phyloP scores from a whole-genome alignment of 2,888 invertebrate species.

The Stegophylla sp. region DNA sequence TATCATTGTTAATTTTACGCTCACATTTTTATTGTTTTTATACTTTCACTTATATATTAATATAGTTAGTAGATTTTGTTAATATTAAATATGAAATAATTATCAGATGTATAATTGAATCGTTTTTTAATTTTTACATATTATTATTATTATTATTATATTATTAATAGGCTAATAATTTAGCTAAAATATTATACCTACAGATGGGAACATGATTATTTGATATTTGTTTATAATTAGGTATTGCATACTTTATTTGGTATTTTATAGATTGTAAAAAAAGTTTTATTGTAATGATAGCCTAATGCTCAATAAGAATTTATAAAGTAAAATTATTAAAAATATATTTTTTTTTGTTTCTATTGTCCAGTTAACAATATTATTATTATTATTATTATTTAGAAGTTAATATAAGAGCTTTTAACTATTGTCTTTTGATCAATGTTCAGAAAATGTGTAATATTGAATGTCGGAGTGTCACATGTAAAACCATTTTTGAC shows the following conservation, averaged over 20 bases:
- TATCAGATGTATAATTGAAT: constrained; percentile 35
- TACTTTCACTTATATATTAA: constrained; percentile 40
- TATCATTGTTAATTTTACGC: constrained; percentile 49
- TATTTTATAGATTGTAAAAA: constrained; percentile 43
- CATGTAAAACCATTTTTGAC: background rate
- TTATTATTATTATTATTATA: constrained; percentile 29
- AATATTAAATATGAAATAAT: constrained; percentile 31
- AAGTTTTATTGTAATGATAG: constrained; percentile 54
- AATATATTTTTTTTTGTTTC: constrained; percentile 31
- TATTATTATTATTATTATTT: constrained; percentile 33
- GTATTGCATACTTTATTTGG: constrained; percentile 50
- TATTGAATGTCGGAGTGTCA: constrained; percentile 45
- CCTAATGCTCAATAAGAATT: constrained; percentile 58
- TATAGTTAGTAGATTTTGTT: constrained; percentile 40
- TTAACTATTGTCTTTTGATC: constrained; percentile 22
- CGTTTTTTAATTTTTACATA: constrained; percentile 53
- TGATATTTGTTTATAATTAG: constrained; percentile 54
- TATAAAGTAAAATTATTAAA: constrained; percentile 38
- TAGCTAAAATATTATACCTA: constrained; percentile 47
- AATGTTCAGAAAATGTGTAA: constrained; percentile 44
- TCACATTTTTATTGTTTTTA: constrained; percentile 46
- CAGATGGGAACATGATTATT: constrained; percentile 52
- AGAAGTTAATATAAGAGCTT: constrained; percentile 49
- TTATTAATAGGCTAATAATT: constrained; percentile 53
- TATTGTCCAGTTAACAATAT: constrained; percentile 36